Evolutionary conservation across 2,888 invertebrate species (phyloP).

Genomic region (Tridacna gigas): DNA sequence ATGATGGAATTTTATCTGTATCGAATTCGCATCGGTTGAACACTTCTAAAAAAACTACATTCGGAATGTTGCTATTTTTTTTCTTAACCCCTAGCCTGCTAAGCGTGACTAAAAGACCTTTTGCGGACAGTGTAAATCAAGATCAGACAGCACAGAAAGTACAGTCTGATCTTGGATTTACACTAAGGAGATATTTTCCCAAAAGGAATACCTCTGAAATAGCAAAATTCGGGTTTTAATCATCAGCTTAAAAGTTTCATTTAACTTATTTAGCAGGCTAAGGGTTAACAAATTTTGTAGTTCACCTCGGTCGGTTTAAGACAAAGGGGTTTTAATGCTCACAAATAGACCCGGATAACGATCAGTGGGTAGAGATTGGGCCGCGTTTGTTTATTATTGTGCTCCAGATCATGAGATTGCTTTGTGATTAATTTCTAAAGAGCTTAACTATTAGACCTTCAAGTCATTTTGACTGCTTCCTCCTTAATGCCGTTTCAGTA

Average conservation of each 20-base stretch:
- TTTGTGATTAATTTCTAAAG: slow-evolving; percentile 11
- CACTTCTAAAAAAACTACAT: background rate
- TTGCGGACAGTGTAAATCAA: no score
- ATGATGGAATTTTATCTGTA: slow-evolving; percentile 21
- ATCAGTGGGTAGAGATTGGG: slow-evolving; percentile 1
- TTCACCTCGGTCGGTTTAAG: slow-evolving; percentile 16
- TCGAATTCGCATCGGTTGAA: slow-evolving; percentile 10
- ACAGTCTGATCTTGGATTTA: no score
- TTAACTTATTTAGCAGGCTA: no score
- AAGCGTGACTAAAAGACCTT: no score
- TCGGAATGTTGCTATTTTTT: slow-evolving; percentile 11
- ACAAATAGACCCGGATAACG: slow-evolving; percentile 4
- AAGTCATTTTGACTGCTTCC: background rate
- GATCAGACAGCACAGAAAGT: no score
- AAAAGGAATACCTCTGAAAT: no score
- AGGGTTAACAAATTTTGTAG: slow-evolving; percentile 9
- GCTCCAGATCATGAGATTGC: slow-evolving; percentile 12
- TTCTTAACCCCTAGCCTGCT: no score
- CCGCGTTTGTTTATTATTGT: slow-evolving; percentile 14
- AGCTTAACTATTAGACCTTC: slow-evolving; percentile 14
- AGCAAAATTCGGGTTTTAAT: no score
- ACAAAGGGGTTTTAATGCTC: slow-evolving; percentile 4
- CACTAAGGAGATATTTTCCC: no score
- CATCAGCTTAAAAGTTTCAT: no score
- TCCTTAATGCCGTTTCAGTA: background rate